phyloP scores from a whole-genome alignment of 1,140 invertebrate species.

The Trachelipus rathkii region DNA sequence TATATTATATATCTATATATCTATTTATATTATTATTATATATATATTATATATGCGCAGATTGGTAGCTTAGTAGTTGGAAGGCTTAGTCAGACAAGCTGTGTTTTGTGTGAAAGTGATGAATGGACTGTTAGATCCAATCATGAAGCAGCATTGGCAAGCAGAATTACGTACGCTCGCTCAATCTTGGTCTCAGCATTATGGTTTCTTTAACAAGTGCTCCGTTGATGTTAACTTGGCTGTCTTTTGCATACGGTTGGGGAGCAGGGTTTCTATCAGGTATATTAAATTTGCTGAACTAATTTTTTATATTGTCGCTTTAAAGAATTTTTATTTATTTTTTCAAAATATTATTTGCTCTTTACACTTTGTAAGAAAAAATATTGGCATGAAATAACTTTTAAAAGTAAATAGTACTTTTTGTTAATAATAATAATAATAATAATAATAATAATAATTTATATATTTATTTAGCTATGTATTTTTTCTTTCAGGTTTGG shows the following conservation, averaged over 20 bases:
- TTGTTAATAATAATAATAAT: no score
- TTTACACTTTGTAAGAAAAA: no score
- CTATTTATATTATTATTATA: constrained; percentile 7
- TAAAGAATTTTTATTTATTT: background rate
- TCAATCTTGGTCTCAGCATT: constrained; percentile 76
- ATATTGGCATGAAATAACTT: no score
- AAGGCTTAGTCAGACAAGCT: constrained; percentile 54
- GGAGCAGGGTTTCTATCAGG: constrained; percentile 45
- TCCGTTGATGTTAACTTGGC: constrained; percentile 68
- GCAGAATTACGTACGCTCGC: constrained; percentile 75
- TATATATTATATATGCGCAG: constrained; percentile 48
- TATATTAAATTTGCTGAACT: constrained; percentile 26
- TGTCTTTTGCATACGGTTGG: constrained; percentile 63
- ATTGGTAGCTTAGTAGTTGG: constrained; percentile 64
- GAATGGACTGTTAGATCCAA: constrained; percentile 60
- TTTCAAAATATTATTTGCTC: no score
- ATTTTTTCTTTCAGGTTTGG: constrained; percentile 63
- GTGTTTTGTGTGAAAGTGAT: constrained; percentile 51
- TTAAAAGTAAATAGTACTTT: no score
- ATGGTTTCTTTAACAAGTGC: constrained; percentile 61
- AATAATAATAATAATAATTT: no score
- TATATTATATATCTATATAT: constrained; percentile 12
- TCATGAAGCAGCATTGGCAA: constrained; percentile 69
- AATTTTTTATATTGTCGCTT: background rate
- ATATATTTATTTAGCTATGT: no score